A percentile compares a stretch with the other conserved stretches of the same genome.
Evolutionary conservation across 2,113 vertebrate genomes (phyloP).

Genomic region (Galemys pyrenaicus): DNA sequence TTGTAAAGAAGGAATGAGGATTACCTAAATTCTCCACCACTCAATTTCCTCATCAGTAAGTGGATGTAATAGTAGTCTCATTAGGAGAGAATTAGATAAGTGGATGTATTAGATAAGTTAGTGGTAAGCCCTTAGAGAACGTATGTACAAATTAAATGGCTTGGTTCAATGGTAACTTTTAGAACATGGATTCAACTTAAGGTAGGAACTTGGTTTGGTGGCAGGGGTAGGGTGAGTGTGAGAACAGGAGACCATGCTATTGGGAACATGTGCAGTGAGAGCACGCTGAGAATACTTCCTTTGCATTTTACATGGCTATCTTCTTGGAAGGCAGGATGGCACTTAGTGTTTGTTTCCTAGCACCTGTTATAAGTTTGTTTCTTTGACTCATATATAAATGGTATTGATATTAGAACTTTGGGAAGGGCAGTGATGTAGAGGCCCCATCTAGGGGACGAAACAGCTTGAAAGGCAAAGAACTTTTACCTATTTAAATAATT

Average conservation of each 20-base stretch:
- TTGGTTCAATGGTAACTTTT: neutral
- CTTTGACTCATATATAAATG: neutral
- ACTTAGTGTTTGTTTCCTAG: neutral
- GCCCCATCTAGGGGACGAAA: neutral
- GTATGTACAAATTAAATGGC: neutral
- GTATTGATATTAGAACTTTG: neutral
- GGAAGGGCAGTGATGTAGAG: neutral
- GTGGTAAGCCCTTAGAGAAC: slow-evolving; percentile 1
- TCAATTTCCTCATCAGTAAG: neutral
- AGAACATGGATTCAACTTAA: neutral
- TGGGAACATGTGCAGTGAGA: neutral
- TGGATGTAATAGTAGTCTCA: neutral
- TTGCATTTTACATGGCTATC: neutral
- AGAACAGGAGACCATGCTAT: neutral
- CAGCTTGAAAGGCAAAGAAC: neutral
- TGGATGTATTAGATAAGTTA: neutral
- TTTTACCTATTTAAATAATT: neutral
- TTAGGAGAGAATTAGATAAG: neutral
- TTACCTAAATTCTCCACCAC: neutral
- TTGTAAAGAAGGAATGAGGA: neutral
- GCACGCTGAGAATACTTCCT: neutral
- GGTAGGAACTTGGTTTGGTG: neutral
- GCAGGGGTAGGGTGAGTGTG: neutral
- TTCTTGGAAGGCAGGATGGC: neutral
- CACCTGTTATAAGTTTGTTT: neutral